Evolutionary conservation across 2,113 vertebrate genomes (phyloP).

Genomic region (Cercopithecus mona): DNA sequence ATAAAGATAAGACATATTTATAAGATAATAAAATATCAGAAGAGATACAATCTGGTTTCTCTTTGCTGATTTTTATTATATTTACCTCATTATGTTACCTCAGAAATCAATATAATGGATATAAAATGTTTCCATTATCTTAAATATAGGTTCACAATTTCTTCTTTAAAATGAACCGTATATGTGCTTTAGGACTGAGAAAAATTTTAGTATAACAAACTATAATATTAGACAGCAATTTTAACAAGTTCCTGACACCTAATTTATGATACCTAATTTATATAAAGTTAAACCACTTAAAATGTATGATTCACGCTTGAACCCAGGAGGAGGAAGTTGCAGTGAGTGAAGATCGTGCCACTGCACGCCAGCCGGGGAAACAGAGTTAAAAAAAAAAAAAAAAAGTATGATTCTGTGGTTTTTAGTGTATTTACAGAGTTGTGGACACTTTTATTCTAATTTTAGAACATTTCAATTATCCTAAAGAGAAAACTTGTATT

Average conservation of each 20-base stretch:
- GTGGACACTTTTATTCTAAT: too few relatives aligned
- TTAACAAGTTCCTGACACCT: not conserved
- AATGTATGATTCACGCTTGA: too few relatives aligned
- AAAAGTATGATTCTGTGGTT: too few relatives aligned
- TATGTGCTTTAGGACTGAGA: not conserved
- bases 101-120: not conserved
- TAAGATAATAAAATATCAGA: not conserved
- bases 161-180: not conserved
- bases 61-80: not conserved
- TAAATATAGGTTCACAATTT: not conserved
- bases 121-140: not conserved
- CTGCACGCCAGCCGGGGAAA: too few relatives aligned
- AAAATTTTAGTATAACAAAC: not conserved
- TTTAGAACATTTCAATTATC: too few relatives aligned
- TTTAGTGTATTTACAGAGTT: too few relatives aligned
- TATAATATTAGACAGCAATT: not conserved
- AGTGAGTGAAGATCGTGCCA: too few relatives aligned
- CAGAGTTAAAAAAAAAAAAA: too few relatives aligned
- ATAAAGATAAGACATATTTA: not conserved
- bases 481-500: too few relatives aligned
- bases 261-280: too few relatives aligned
- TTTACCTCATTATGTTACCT: not conserved
- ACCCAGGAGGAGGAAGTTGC: too few relatives aligned
- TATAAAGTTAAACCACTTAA: too few relatives aligned
- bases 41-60: not conserved